Percentiles rank a stretch among this genome's conserved stretches.
Conservation (phyloP, 2,888 invertebrate species). For the Aelia acuminata region DNA sequence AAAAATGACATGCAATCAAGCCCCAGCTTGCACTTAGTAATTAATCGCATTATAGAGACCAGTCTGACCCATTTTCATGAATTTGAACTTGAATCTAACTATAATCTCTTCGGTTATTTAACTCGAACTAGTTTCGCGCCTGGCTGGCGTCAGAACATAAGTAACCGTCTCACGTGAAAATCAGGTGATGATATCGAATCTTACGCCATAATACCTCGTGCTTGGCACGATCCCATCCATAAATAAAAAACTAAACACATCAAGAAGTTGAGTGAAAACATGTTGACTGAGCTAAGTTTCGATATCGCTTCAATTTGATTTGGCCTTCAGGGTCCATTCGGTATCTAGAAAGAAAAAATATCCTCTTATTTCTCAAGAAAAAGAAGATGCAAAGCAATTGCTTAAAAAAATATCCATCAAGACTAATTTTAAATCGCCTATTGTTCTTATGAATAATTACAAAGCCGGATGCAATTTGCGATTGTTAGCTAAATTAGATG, state of each 20-base stretch:
- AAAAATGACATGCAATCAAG: not conserved
- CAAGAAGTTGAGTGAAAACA: not conserved
- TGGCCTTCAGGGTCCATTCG: not conserved
- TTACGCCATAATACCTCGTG: not conserved
- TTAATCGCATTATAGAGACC: not conserved
- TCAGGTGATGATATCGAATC: not conserved
- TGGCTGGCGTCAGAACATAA: not conserved
- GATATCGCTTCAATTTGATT: not conserved
- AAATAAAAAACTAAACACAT: not conserved
- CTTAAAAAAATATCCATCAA: too few relatives aligned
- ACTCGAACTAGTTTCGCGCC: not conserved
- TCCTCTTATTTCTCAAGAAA: too few relatives aligned
- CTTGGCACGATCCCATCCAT: not conserved
- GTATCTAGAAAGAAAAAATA: not conserved
- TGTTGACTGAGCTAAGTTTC: not conserved
- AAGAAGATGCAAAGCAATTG: too few relatives aligned
- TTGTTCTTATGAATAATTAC: too few relatives aligned
- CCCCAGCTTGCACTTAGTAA: not conserved
- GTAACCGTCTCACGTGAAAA: constrained; percentile 9
- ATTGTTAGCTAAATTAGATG: too few relatives aligned
- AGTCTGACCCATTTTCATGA: not conserved
- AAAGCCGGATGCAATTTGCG: too few relatives aligned
- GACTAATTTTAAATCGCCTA: too few relatives aligned
- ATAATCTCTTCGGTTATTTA: not conserved
- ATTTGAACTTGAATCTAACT: not conserved